phyloP scores from a whole-genome alignment of 2,888 invertebrate species.

The Eurytoma californica region DNA sequence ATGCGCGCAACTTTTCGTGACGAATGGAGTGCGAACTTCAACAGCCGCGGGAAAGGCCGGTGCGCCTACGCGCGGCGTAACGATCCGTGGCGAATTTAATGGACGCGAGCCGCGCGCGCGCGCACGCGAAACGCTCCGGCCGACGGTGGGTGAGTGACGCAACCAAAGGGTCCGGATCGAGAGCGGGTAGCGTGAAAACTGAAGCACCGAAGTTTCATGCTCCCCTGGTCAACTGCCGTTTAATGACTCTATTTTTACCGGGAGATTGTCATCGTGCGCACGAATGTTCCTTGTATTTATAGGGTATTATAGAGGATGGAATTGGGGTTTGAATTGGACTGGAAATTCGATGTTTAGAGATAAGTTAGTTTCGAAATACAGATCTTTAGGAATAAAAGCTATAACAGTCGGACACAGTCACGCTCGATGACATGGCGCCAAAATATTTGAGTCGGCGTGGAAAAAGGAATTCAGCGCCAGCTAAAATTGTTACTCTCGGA shows the following conservation, averaged over 20 bases:
- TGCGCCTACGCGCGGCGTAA: slow-evolving; percentile 59
- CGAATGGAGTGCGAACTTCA: slow-evolving; percentile 32
- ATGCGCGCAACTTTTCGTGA: slow-evolving; percentile 25
- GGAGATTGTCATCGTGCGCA: too few relatives aligned
- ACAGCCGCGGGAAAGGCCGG: slow-evolving; percentile 28
- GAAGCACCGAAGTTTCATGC: slow-evolving; percentile 20
- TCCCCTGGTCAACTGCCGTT: not conserved
- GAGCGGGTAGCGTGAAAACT: slow-evolving; percentile 51
- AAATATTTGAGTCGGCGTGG: too few relatives aligned
- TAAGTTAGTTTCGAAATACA: too few relatives aligned
- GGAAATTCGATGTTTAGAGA: too few relatives aligned
- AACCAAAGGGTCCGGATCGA: not conserved
- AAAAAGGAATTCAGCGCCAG: too few relatives aligned
- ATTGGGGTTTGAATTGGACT: too few relatives aligned
- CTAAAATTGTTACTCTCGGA: too few relatives aligned
- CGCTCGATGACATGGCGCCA: too few relatives aligned
- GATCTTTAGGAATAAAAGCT: too few relatives aligned
- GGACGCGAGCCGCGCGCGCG: slow-evolving; percentile 55
- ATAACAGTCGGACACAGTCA: too few relatives aligned
- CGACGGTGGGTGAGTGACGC: not conserved
- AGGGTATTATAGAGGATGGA: too few relatives aligned
- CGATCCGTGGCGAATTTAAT: slow-evolving; percentile 65
- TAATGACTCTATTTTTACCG: slow-evolving; percentile 24
- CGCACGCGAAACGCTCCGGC: slow-evolving; percentile 22
- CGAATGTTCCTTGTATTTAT: too few relatives aligned